Conservation (phyloP, 2,888 invertebrate genomes). For the Stenchaetothrips biformis region DNA sequence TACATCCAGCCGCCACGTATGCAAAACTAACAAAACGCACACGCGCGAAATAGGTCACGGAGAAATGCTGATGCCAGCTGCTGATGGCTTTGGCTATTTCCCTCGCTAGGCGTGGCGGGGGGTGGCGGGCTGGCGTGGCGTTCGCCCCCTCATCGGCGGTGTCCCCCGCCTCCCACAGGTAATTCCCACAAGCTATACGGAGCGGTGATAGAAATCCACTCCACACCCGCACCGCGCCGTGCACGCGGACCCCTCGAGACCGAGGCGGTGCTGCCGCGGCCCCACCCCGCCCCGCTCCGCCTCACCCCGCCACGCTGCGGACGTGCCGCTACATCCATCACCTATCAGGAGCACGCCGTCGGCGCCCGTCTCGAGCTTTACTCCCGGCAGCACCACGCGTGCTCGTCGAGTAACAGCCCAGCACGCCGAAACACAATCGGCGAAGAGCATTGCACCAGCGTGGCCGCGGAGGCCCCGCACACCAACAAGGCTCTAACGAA, state of each 20-base stretch:
- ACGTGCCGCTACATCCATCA: neutral
- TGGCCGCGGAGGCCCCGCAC: neutral
- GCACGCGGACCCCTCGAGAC: neutral
- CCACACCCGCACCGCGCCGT: neutral
- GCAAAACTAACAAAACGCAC: no score
- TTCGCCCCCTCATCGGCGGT: no score
- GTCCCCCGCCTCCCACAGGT: neutral
- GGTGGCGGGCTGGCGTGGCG: no score
- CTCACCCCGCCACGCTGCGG: neutral
- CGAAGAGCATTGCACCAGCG: neutral
- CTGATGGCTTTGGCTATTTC: no score
- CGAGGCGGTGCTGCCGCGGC: neutral
- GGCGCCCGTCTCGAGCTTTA: neutral
- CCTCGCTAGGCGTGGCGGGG: no score
- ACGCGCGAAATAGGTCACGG: no score
- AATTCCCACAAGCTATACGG: constrained; percentile 12
- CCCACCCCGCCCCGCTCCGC: neutral
- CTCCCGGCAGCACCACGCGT: neutral
- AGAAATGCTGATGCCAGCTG: no score
- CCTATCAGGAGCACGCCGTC: neutral
- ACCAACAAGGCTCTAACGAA: neutral
- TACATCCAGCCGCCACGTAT: no score
- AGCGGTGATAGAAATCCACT: constrained; percentile 4
- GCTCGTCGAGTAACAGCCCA: neutral
- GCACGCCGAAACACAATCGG: neutral